phyloP scores from a whole-genome alignment of 2,888 invertebrate genomes.

The Dryobotodes eremita region DNA sequence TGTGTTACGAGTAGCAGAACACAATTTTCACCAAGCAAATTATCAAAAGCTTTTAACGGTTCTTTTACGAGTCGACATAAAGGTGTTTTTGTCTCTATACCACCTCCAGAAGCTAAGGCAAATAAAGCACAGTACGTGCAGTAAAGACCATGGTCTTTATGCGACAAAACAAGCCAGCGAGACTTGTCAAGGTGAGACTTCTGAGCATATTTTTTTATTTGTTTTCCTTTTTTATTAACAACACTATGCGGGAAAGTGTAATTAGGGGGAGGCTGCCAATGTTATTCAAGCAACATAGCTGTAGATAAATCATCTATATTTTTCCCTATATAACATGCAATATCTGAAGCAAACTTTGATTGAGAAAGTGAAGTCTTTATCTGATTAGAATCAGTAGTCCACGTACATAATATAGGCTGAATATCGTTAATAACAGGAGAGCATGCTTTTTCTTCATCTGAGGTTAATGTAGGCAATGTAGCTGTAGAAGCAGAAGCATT shows the following conservation, averaged over 20 bases:
- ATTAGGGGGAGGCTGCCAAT: slow-evolving; percentile 9
- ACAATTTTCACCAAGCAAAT: slow-evolving; percentile 54
- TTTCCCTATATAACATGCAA: background rate
- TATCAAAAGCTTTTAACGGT: slow-evolving; percentile 51
- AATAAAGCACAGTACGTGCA: slow-evolving; percentile 36
- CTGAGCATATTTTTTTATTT: slow-evolving; percentile 20
- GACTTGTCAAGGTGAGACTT: slow-evolving; percentile 32
- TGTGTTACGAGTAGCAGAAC: slow-evolving; percentile 49
- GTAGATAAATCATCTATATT: background rate
- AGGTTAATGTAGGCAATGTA: slow-evolving; percentile 6
- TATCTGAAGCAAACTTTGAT: slow-evolving; percentile 5
- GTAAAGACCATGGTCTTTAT: slow-evolving; percentile 9
- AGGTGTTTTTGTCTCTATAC: slow-evolving; percentile 50
- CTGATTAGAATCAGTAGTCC: too few relatives aligned
- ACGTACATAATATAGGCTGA: background rate
- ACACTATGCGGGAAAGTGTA: slow-evolving; percentile 7
- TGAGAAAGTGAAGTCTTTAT: too few relatives aligned
- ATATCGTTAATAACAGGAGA: background rate
- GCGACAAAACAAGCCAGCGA: slow-evolving; percentile 27
- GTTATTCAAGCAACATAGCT: slow-evolving; percentile 5
- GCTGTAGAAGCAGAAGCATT: slow-evolving; percentile 5
- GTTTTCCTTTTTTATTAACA: slow-evolving; percentile 7
- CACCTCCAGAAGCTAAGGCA: slow-evolving; percentile 51
- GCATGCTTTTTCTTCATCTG: background rate
- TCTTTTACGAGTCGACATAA: slow-evolving; percentile 43